Evolutionary conservation across 2,797 vertebrate species (phyloP).

Genomic region (Hypotaenidia okinawae): DNA sequence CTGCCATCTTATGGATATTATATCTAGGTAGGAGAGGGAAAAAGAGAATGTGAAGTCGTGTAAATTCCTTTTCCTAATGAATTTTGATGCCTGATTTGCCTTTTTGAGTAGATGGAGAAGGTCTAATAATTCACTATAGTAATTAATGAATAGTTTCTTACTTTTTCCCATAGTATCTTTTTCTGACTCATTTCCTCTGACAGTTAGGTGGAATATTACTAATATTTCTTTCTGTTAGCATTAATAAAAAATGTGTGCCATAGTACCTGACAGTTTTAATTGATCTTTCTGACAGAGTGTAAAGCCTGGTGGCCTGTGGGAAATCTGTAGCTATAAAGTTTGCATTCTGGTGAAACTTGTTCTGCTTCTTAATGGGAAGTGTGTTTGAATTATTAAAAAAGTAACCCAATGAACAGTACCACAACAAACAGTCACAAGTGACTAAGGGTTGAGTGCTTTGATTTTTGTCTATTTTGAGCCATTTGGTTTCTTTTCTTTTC

Average conservation of each 20-base stretch:
- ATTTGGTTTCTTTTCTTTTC: neutral
- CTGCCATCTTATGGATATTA: neutral
- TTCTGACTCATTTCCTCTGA: neutral
- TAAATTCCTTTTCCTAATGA: constrained; percentile 10
- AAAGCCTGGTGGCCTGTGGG: neutral
- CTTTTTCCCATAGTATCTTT: neutral
- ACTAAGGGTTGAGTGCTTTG: neutral
- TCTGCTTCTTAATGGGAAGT: neutral
- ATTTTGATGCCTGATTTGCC: neutral
- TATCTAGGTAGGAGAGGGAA: neutral
- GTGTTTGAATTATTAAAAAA: neutral
- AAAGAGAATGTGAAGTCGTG: neutral
- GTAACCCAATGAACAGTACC: neutral
- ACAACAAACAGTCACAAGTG: neutral
- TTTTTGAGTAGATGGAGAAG: neutral
- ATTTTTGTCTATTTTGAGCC: neutral
- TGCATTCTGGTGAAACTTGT: neutral
- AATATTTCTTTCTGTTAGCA: neutral
- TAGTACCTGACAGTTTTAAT: neutral
- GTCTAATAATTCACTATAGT: neutral
- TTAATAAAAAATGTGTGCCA: neutral
- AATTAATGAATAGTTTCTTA: neutral
- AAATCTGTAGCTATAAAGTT: neutral
- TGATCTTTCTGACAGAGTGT: neutral
- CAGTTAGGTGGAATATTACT: neutral